Evolutionary conservation across 2,888 invertebrate species (phyloP), one percentile per base, ranked within the genome.

Genomic region (Cerastis rubricosa): DNA sequence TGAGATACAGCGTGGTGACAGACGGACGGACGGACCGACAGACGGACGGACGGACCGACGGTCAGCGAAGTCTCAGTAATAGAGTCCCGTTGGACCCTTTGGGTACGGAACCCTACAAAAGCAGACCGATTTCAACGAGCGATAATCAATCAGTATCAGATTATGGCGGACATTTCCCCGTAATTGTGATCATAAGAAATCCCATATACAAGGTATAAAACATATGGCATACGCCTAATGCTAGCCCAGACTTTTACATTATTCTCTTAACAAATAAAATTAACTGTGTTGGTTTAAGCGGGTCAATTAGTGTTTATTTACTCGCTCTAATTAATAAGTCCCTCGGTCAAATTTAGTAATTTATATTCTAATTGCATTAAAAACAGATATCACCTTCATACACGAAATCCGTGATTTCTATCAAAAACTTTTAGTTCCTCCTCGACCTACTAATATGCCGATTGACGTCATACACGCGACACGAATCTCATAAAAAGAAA

Each of bases 301-400:
- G 49, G 14, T 68, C 51, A 76, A 76, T 71, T 61, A 68, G 22
- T 45, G 9, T 54, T 68, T 29, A 69, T 51, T 74, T 35, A 69
- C 45, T 71, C 70, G 86, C 83, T 86, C 84, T 83, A 74, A 77
- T 86, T 83, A 74, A 69, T 83, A 49, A 74, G 29, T 59, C n/a
- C 63, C 25, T 65, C 17, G 45, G 68, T 61, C 65, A 66, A 59
- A 63, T 78, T 78, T n/a, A 19, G 43, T 70, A 83, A 71, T 72
- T 74, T 43, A 57, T 77, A 74, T 71, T 65, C 25, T 45, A 59
- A 86, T 83, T 71, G 0, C 61, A 68, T 40, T 57, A 29, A 65
- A 67, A 59, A 61, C n/a, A 51, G 19, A 59, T 59, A 61, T 49
- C 17, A 66, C 61, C 65, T 85, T 69, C 45, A 54, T 51, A 61